phyloP scores from a whole-genome alignment of 2,797 vertebrate genomes.

The Chanos chanos region DNA sequence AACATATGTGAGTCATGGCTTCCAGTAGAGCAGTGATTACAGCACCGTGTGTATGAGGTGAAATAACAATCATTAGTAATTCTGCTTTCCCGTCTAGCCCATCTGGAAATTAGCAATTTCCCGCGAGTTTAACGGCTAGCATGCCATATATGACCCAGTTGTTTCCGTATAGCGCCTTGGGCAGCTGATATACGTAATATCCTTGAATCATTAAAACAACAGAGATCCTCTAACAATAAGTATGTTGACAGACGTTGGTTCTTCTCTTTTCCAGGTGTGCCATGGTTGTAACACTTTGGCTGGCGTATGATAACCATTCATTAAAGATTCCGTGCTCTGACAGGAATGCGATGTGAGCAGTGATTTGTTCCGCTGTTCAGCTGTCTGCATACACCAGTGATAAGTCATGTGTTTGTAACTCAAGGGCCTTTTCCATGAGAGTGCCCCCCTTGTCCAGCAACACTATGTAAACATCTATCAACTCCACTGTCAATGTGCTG shows the following conservation, averaged over 20 bases:
- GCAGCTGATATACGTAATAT: too few relatives aligned
- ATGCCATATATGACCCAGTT: conserved; percentile 33
- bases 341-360: conserved; percentile 47
- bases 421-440: conserved; percentile 37
- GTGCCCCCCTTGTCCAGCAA: conserved; percentile 46
- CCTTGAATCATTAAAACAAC: conserved; percentile 64
- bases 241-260: conserved; percentile 46
- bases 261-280: conserved; percentile 72
- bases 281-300: conserved; percentile 48
- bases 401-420: conserved; percentile 51
- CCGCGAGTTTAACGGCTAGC: conserved; percentile 51
- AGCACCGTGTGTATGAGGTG: conserved; percentile 38
- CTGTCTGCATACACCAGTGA: conserved; percentile 46
- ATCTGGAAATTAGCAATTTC: conserved; percentile 60
- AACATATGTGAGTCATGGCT: conserved; percentile 43
- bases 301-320: conserved; percentile 65
- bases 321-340: conserved; percentile 67
- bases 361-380: conserved; percentile 50
- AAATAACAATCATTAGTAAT: conserved; percentile 67
- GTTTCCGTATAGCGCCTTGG: conserved; percentile 42
- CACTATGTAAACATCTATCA: conserved; percentile 29
- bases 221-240: too few relatives aligned
- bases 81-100: conserved; percentile 54
- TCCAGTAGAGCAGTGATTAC: conserved; percentile 41
- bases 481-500: too few relatives aligned